Evolutionary conservation across 2,113 vertebrate genomes (phyloP).

Genomic region (Puntigrus tetrazona): DNA sequence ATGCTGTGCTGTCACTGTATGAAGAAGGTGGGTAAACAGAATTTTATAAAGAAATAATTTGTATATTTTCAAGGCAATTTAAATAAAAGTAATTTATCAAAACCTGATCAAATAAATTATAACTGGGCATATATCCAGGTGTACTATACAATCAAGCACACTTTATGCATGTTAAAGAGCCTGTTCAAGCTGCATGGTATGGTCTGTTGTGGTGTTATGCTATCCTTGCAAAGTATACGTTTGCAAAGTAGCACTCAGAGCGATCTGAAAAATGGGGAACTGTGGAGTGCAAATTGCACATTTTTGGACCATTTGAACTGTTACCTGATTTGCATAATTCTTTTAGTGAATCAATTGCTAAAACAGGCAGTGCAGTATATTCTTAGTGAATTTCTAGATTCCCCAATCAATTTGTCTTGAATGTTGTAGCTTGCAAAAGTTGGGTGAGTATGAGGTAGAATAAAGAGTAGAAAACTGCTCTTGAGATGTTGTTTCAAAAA

Average conservation of each 20-base stretch:
- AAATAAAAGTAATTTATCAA: background rate
- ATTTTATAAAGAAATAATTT: background rate
- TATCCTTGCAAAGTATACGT: background rate
- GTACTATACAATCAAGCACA: background rate
- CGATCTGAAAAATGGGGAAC: background rate
- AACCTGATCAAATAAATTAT: background rate
- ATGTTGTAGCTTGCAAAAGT: no score
- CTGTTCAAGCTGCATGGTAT: background rate
- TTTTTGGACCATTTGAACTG: background rate
- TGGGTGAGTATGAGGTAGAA: no score
- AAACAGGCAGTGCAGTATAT: background rate
- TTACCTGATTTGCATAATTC: background rate
- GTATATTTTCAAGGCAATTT: background rate
- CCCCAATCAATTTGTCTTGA: background rate
- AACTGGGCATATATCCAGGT: background rate
- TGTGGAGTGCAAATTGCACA: background rate
- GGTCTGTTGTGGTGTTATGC: background rate
- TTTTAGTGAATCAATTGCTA: background rate
- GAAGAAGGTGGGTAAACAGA: background rate
- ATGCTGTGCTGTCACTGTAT: background rate
- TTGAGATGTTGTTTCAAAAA: background rate
- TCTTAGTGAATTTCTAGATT: background rate
- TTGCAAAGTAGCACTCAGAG: background rate
- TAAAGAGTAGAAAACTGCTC: background rate
- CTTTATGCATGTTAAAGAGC: background rate